Percentiles rank a stretch among this genome's conserved stretches.
These are phyloP conservation scores for Nannoperca australis DNA, from an alignment of 2,797 vertebrate species.

Conservation along the genomic window DNA sequence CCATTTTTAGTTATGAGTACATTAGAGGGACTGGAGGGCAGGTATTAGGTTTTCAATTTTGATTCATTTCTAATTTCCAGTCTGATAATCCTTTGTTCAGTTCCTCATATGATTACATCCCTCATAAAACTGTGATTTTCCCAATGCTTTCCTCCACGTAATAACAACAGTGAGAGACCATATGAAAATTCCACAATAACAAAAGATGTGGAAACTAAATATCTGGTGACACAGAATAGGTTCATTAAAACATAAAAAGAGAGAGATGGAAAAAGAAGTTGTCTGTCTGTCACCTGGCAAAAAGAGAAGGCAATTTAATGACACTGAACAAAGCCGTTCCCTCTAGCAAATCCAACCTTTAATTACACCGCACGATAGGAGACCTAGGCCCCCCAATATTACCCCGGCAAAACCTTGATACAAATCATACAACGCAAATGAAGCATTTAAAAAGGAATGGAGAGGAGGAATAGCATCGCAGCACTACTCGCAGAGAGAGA, in stretches of 20 bases:
- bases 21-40: constrained; percentile 32
- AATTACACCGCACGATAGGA: constrained; percentile 80
- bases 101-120: constrained; percentile 63
- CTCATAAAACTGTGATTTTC: constrained; percentile 60
- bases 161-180: constrained; percentile 62
- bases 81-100: constrained; percentile 48
- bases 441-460: constrained; percentile 66
- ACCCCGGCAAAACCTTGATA: constrained; percentile 76
- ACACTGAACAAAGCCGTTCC: constrained; percentile 73
- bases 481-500: constrained; percentile 11
- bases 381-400: constrained; percentile 67
- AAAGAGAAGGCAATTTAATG: constrained; percentile 76
- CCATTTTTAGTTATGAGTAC: constrained; percentile 38
- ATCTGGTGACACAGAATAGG: constrained; percentile 55
- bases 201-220: constrained; percentile 59
- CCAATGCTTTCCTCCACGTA: constrained; percentile 57
- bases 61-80: constrained; percentile 54
- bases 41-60: constrained; percentile 46
- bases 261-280: constrained; percentile 53
- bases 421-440: constrained; percentile 80
- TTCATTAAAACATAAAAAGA: constrained; percentile 46
- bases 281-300: constrained; percentile 68
- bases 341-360: constrained; percentile 76
- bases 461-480: constrained; percentile 28
- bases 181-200: constrained; percentile 69